These are phyloP conservation scores for Yoshiicerus persimilis DNA, from an alignment of 1,140 invertebrate species.

Conservation along the genomic window DNA sequence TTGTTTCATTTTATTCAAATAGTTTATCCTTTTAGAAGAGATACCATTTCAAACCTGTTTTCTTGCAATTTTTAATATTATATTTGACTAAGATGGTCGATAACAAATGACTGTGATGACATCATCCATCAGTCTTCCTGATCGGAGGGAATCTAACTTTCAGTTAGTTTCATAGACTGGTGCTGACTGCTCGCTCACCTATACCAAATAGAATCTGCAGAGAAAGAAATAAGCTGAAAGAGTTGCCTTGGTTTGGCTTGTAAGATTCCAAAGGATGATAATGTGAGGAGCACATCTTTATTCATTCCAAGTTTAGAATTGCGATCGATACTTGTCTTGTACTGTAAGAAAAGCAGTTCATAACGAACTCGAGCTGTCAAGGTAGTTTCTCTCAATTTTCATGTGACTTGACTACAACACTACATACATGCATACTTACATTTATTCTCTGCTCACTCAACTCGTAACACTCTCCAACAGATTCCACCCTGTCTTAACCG, in stretches of 20 bases:
- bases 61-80: too few relatives aligned
- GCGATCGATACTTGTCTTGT: conserved; percentile 22
- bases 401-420: neutral
- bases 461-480: neutral
- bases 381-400: conserved; percentile 12
- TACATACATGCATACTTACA: neutral
- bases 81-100: too few relatives aligned
- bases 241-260: conserved; percentile 1
- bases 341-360: conserved; percentile 24
- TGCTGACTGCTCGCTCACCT: too few relatives aligned
- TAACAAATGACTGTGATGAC: too few relatives aligned
- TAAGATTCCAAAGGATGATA: conserved; percentile 18
- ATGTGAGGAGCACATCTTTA: conserved; percentile 24
- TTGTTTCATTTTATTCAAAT: too few relatives aligned
- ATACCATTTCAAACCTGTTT: too few relatives aligned
- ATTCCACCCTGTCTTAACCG: neutral
- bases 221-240: neutral
- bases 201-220: neutral
- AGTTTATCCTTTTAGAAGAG: too few relatives aligned
- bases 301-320: conserved; percentile 24
- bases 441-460: neutral
- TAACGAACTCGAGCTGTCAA: conserved; percentile 23
- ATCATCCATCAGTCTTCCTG: too few relatives aligned
- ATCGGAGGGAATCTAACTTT: too few relatives aligned
- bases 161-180: too few relatives aligned